Percentiles rank a stretch among this genome's conserved stretches.
These are phyloP conservation scores for Pseudonaja textilis DNA, from an alignment of 2,113 vertebrate genomes.

Conservation along the genomic window DNA sequence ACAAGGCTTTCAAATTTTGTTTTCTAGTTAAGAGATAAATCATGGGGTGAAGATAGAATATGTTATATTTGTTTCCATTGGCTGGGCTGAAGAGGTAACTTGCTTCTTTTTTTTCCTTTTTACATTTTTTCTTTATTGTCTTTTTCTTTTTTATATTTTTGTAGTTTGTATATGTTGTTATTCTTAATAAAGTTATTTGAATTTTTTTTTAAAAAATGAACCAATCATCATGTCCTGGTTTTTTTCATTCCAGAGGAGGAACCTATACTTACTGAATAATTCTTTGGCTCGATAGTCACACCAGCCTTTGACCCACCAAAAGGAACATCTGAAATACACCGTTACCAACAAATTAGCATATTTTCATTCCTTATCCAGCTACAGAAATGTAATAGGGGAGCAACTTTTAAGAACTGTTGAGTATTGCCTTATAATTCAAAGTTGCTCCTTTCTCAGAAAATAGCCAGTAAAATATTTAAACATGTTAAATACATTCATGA, in stretches of 20 bases:
- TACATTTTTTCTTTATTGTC: background rate
- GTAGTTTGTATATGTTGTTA: background rate
- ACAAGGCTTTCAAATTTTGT: background rate
- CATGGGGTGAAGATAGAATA: background rate
- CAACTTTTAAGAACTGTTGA: background rate
- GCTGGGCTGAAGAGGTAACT: background rate
- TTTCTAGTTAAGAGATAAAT: background rate
- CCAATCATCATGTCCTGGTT: background rate
- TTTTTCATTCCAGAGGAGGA: conserved; percentile 1
- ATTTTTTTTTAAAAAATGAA: background rate
- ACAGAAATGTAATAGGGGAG: background rate
- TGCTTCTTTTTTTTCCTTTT: background rate
- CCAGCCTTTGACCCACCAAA: conserved; percentile 41
- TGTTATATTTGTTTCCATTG: background rate
- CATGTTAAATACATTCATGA: background rate
- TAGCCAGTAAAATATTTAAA: background rate
- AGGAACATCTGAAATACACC: conserved; percentile 46
- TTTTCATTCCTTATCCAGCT: background rate
- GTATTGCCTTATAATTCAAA: background rate
- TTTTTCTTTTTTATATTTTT: background rate
- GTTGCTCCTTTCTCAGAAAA: background rate
- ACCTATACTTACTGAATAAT: conserved; percentile 29
- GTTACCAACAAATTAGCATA: background rate
- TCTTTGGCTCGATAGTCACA: conserved; percentile 44
- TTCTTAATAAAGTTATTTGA: background rate